These are phyloP conservation scores for Coregonus sp. DNA, from an alignment of 2,797 vertebrate species.

Conservation along the genomic window DNA sequence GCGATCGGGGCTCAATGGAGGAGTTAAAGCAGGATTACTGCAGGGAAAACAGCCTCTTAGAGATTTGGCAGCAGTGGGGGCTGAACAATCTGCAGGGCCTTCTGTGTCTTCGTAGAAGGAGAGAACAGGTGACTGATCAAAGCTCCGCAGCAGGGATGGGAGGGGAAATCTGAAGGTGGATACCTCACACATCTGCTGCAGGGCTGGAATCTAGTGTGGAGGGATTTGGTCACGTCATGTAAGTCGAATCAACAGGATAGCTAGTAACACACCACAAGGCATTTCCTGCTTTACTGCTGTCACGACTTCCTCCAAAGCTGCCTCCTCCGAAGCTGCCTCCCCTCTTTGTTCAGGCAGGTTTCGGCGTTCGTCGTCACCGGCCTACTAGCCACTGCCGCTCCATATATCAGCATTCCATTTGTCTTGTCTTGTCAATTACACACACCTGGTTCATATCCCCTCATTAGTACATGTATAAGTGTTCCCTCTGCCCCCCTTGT, in stretches of 20 bases:
- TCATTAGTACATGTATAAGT: no score
- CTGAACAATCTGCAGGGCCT: constrained; percentile 49
- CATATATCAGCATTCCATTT: no score
- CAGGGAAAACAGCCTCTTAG: constrained; percentile 58
- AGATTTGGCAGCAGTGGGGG: constrained; percentile 10
- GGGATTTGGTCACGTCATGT: constrained; percentile 42
- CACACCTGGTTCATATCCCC: no score
- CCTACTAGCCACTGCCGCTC: no score
- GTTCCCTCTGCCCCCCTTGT: no score
- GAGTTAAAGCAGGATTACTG: constrained; percentile 70
- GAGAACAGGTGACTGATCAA: constrained; percentile 63
- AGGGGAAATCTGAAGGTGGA: constrained; percentile 25
- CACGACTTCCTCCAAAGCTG: no score
- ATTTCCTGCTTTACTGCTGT: constrained; percentile 17
- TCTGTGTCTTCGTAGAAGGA: constrained; percentile 54
- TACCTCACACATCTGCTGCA: constrained; percentile 44
- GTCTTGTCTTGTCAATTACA: no score
- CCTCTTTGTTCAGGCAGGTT: no score
- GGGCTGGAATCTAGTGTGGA: constrained; percentile 30
- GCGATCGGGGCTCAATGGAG: constrained; percentile 48
- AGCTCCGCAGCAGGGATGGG: constrained; percentile 21
- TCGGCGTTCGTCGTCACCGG: no score
- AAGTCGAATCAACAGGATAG: constrained; percentile 33
- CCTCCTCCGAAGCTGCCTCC: no score
- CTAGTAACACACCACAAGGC: constrained; percentile 17